Conservation (phyloP, 2,113 vertebrate species). For the Circaetus cinerascens region DNA sequence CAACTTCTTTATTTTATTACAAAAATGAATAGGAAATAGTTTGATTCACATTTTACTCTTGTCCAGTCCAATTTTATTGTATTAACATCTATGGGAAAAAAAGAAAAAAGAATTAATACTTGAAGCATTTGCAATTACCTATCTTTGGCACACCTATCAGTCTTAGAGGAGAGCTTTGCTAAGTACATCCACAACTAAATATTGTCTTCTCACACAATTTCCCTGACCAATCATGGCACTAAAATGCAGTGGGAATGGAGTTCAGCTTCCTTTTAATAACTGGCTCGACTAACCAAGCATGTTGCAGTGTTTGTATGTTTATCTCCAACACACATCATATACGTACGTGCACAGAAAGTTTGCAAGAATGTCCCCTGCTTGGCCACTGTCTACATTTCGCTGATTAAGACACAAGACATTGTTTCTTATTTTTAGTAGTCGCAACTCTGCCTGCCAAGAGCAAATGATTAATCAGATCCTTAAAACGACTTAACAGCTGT, state of each 20-base stretch:
- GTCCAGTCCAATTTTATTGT: neutral
- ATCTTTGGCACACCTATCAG: neutral
- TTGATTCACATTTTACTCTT: neutral
- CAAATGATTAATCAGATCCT: constrained; percentile 48
- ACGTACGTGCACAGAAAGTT: neutral
- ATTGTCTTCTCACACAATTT: neutral
- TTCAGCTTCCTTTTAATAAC: neutral
- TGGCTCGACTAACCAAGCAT: neutral
- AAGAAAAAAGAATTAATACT: neutral
- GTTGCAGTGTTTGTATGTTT: neutral
- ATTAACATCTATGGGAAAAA: neutral
- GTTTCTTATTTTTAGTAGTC: constrained; percentile 32
- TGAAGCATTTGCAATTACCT: neutral
- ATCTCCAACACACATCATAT: neutral
- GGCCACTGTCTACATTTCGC: neutral
- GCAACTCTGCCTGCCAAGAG: neutral
- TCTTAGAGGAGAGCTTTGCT: neutral
- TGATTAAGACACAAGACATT: constrained; percentile 28
- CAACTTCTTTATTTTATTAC: neutral
- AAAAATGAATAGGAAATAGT: neutral
- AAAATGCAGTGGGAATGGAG: neutral
- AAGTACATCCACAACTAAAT: neutral
- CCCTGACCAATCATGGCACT: neutral
- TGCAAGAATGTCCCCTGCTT: neutral
- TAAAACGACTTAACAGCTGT: constrained; percentile 63